A percentile compares a stretch with the other conserved stretches of the same genome.
Conservation (phyloP, 1,140 invertebrate species). For the Cydia splendana region DNA sequence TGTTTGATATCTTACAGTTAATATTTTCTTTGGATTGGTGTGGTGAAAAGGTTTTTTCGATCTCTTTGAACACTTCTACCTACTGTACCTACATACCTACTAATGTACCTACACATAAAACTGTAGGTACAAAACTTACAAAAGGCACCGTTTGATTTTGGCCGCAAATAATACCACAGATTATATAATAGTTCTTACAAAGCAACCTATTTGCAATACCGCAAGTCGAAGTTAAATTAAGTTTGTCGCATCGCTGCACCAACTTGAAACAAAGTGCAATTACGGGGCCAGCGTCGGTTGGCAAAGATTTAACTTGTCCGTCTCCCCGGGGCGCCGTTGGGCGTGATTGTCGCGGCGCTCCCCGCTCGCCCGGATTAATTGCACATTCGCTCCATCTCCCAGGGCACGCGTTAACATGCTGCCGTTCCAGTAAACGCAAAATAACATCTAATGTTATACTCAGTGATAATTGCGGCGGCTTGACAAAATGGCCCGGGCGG, state of each 20-base stretch:
- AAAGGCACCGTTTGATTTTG: too few relatives aligned
- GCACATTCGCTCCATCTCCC: slow-evolving; percentile 66
- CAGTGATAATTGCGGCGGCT: slow-evolving; percentile 56
- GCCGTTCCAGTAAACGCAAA: slow-evolving; percentile 64
- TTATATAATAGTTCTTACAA: too few relatives aligned
- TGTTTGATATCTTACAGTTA: too few relatives aligned
- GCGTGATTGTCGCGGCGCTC: slow-evolving; percentile 72
- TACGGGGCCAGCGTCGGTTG: slow-evolving; percentile 55
- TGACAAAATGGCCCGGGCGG: slow-evolving; percentile 33
- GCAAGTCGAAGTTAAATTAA: slow-evolving; percentile 2
- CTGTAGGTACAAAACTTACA: too few relatives aligned
- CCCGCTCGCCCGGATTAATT: slow-evolving; percentile 65
- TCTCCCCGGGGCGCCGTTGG: slow-evolving; percentile 69
- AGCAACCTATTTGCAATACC: not conserved
- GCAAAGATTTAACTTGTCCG: slow-evolving; percentile 75
- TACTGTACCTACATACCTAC: too few relatives aligned
- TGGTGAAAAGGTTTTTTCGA: too few relatives aligned
- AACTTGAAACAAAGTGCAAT: slow-evolving; percentile 53
- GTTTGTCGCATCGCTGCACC: slow-evolving; percentile 28
- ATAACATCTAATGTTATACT: slow-evolving; percentile 70
- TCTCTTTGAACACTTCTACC: too few relatives aligned
- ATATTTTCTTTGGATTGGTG: too few relatives aligned
- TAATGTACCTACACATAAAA: too few relatives aligned
- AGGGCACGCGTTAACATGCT: slow-evolving; percentile 67
- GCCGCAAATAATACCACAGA: too few relatives aligned